Conservation (phyloP, 2,797 vertebrate species). For the Dromococcyx pavoninus region DNA sequence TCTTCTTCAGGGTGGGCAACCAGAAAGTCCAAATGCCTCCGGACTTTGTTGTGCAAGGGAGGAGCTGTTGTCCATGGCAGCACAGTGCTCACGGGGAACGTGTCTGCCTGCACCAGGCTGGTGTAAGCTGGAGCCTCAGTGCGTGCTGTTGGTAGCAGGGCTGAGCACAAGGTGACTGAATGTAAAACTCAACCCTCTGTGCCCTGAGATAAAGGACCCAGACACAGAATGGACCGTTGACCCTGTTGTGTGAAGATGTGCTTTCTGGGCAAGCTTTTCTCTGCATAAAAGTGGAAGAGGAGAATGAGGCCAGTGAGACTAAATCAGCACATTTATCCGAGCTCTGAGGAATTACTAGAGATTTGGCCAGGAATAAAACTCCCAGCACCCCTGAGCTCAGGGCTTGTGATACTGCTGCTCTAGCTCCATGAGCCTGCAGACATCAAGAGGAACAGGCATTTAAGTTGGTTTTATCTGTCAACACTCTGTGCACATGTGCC, state of each 20-base stretch:
- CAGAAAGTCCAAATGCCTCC: background rate
- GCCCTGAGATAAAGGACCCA: background rate
- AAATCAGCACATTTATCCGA: background rate
- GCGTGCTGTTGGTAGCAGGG: background rate
- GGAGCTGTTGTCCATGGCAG: fast-evolving
- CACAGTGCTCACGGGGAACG: fast-evolving
- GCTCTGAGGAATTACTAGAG: background rate
- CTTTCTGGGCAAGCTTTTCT: background rate
- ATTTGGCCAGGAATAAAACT: background rate
- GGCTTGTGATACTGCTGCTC: background rate
- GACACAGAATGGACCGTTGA: background rate
- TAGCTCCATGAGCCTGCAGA: background rate
- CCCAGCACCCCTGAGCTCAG: background rate
- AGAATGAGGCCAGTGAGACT: background rate
- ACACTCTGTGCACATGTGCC: fast-evolving
- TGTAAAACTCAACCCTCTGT: background rate
- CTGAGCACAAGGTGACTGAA: background rate
- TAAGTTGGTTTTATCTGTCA: background rate
- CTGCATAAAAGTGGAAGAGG: background rate
- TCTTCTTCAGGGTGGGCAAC: background rate
- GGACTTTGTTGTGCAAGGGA: fast-evolving
- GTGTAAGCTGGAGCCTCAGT: background rate
- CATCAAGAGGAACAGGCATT: background rate
- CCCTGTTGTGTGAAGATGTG: background rate
- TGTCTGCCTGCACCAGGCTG: background rate